A percentile compares a stretch with the other conserved stretches of the same genome.
phyloP scores from a whole-genome alignment of 2,888 invertebrate genomes.

The Cheilosia scutellata region DNA sequence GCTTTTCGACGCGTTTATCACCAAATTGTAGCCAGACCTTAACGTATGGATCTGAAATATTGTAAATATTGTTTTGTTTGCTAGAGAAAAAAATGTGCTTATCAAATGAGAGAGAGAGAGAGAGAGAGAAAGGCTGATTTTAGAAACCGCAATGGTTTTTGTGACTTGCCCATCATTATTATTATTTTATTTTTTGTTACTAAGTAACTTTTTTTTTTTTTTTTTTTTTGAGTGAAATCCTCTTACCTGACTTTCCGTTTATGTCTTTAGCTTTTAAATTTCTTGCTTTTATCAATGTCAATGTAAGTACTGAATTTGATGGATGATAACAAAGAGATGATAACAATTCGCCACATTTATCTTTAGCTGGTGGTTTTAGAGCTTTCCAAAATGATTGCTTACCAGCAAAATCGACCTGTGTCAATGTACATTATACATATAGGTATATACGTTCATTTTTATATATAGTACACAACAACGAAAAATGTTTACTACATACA shows the following conservation, averaged over 20 bases:
- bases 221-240: constrained; percentile 10
- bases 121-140: neutral
- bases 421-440: constrained; percentile 7
- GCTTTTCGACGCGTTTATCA: constrained; percentile 96
- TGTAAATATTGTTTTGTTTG: constrained; percentile 53
- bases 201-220: neutral
- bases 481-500: too few species aligned
- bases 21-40: constrained; percentile 98
- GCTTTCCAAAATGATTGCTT: constrained; percentile 98
- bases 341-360: constrained; percentile 95
- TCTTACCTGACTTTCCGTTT: constrained; percentile 95
- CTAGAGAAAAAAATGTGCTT: neutral
- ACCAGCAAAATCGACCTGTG: constrained; percentile 94
- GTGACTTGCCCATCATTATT: neutral
- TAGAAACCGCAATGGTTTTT: neutral
- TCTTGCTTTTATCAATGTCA: constrained; percentile 95
- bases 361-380: constrained; percentile 95
- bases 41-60: constrained; percentile 96
- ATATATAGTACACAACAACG: too few species aligned
- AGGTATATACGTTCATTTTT: too few species aligned
- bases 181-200: too few species aligned
- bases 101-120: neutral
- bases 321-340: constrained; percentile 98
- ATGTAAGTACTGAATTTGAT: constrained; percentile 95
- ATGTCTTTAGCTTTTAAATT: constrained; percentile 98